Conservation (phyloP, 2,113 vertebrate species). For the Bufo bufo region DNA sequence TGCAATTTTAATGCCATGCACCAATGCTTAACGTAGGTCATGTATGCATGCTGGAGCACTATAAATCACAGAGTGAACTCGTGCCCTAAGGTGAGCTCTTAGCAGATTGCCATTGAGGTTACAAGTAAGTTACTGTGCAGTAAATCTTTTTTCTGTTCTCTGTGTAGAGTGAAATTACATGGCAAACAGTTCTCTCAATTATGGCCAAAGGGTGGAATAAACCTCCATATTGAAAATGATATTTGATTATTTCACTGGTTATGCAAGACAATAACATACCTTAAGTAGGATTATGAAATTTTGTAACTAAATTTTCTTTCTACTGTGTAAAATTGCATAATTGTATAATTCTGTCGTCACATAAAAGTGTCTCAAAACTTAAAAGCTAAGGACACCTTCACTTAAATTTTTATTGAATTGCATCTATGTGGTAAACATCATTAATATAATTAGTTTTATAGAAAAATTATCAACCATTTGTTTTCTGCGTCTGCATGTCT, state of each 20-base stretch:
- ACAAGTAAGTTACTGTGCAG: constrained; percentile 10
- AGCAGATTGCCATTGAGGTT: neutral
- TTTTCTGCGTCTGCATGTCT: no score
- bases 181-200: neutral
- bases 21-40: constrained; percentile 11
- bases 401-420: no score
- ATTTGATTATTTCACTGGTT: neutral
- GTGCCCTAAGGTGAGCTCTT: constrained; percentile 3
- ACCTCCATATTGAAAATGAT: neutral
- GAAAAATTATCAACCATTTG: no score
- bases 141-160: neutral
- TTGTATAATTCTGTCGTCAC: neutral
- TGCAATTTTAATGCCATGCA: constrained; percentile 3
- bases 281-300: neutral
- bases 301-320: no score
- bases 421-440: no score
- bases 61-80: neutral
- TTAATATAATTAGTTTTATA: no score
- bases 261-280: neutral
- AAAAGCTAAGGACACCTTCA: no score
- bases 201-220: neutral
- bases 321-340: neutral
- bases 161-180: neutral
- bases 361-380: neutral
- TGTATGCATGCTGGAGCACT: neutral